Evolutionary conservation across 2,888 invertebrate species (phyloP).

Genomic region (Pachliopta kotzebuea): DNA sequence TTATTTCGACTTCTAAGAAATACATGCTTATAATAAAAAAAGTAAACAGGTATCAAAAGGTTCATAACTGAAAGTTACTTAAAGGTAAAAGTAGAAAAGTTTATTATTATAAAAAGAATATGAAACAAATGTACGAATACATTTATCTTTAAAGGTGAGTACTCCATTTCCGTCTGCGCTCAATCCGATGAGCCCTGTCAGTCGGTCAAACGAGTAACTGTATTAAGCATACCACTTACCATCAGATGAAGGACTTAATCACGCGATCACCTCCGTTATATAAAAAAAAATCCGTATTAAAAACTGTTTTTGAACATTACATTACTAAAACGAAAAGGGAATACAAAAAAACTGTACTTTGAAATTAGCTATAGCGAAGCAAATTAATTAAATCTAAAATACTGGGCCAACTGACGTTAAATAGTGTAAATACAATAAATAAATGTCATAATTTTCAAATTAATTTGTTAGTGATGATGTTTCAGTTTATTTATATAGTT

Average conservation of each 20-base stretch:
- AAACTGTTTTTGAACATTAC: too few relatives aligned
- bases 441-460: neutral
- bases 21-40: neutral
- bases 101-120: neutral
- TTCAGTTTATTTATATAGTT: too few relatives aligned
- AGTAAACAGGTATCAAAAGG: neutral
- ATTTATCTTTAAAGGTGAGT: neutral
- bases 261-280: too few relatives aligned
- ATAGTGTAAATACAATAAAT: conserved; percentile 1
- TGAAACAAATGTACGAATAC: neutral
- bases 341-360: too few relatives aligned
- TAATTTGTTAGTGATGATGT: too few relatives aligned
- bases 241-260: too few relatives aligned
- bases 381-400: neutral
- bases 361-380: neutral
- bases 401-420: conserved; percentile 21
- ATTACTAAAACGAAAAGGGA: too few relatives aligned
- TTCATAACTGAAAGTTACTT: neutral
- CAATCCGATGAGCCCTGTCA: too few relatives aligned
- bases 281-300: too few relatives aligned
- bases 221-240: too few relatives aligned
- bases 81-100: neutral
- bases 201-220: too few relatives aligned
- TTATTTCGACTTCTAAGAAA: neutral
- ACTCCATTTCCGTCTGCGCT: neutral